Percentiles rank a stretch among this genome's conserved stretches.
Evolutionary conservation across 2,888 invertebrate species (phyloP).

Genomic region (Platycheirus rosarum): DNA sequence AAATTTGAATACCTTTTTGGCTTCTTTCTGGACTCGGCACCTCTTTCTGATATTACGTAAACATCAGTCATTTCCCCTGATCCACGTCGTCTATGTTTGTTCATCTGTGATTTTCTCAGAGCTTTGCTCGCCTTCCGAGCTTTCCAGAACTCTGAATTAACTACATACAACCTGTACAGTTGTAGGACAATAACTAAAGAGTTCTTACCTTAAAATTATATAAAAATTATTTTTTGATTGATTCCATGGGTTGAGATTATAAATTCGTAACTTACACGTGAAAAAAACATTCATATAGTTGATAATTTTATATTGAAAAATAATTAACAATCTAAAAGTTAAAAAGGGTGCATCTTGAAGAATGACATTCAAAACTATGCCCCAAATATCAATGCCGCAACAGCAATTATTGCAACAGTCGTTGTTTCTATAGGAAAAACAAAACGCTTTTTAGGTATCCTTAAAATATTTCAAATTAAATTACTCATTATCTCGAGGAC

Average conservation of each 20-base stretch:
- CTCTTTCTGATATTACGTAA: constrained; percentile 84
- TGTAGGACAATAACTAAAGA: constrained; percentile 93
- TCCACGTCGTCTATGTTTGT: constrained; percentile 78
- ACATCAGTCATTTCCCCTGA: constrained; percentile 82
- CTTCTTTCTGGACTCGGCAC: constrained; percentile 79
- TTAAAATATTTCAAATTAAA: background rate
- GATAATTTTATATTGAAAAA: constrained; percentile 93
- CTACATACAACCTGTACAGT: constrained; percentile 91
- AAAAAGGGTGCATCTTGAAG: constrained; percentile 94
- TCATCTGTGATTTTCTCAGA: constrained; percentile 76
- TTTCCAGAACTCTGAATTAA: constrained; percentile 87
- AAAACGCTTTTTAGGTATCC: background rate
- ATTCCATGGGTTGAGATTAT: background rate
- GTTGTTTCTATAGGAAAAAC: constrained; percentile 41
- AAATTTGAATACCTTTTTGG: constrained; percentile 77
- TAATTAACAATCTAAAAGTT: constrained; percentile 92
- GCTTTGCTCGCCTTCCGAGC: constrained; percentile 80
- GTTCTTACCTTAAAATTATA: constrained; percentile 85
- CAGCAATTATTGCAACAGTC: constrained; percentile 86
- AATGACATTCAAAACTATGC: constrained; percentile 93
- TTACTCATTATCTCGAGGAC: constrained; percentile 78
- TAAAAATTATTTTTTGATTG: constrained; percentile 83
- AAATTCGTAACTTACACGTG: constrained; percentile 94
- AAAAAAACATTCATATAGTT: constrained; percentile 98
- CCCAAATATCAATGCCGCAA: constrained; percentile 94